These are phyloP conservation scores for Chironomus riparius DNA, from an alignment of 2,888 invertebrate species.

Conservation along the genomic window DNA sequence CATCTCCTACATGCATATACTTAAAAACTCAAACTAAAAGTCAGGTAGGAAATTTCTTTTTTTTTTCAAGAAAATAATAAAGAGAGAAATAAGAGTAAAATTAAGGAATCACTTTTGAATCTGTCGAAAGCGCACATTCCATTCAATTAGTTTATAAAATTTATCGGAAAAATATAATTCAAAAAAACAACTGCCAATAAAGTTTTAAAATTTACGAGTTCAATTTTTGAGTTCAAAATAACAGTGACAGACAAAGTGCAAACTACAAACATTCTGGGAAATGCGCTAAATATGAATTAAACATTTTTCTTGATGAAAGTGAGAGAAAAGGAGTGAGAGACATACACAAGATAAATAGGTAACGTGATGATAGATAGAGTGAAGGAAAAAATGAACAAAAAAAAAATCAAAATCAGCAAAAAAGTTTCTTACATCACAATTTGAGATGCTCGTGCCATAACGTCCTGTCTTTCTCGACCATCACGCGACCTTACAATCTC, in stretches of 20 bases:
- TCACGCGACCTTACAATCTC: constrained; percentile 31
- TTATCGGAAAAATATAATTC: too few species aligned
- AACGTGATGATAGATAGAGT: neutral
- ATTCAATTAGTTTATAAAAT: too few species aligned
- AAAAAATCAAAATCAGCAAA: constrained; percentile 29
- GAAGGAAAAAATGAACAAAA: neutral
- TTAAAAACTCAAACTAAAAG: neutral
- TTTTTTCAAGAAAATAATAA: constrained; percentile 33
- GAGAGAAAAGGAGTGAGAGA: neutral
- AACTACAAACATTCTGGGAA: too few species aligned
- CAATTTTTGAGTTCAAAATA: too few species aligned
- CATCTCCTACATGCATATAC: neutral
- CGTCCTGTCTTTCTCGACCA: constrained; percentile 43
- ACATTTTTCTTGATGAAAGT: too few species aligned
- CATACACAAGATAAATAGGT: constrained; percentile 21
- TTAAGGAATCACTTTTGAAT: neutral
- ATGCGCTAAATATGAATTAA: too few species aligned
- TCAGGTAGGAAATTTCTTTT: constrained; percentile 27
- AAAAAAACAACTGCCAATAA: too few species aligned
- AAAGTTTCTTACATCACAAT: constrained; percentile 69
- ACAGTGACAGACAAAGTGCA: too few species aligned
- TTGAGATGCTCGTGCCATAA: constrained; percentile 77
- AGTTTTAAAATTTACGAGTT: too few species aligned
- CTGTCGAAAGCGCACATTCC: too few species aligned
- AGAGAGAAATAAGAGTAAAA: constrained; percentile 43